Evolutionary conservation across 1,140 invertebrate species (phyloP).

Genomic region (Agraylea sexmaculata): DNA sequence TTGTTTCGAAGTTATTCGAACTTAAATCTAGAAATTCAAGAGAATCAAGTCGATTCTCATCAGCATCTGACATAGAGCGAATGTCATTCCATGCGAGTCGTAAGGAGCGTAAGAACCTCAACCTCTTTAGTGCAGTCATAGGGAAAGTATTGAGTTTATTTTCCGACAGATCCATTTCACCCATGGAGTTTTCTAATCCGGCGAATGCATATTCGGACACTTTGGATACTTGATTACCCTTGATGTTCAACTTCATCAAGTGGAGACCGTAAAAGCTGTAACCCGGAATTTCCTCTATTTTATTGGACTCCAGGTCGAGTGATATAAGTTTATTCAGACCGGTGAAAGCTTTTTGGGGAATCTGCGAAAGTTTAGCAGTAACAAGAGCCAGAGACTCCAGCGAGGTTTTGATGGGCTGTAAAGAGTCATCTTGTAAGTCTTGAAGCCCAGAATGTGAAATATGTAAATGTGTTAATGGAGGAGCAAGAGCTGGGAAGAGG

Average conservation of each 20-base stretch:
- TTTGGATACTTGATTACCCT: slow-evolving; percentile 65
- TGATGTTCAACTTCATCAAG: slow-evolving; percentile 70
- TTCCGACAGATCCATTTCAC: slow-evolving; percentile 73
- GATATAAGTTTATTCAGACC: slow-evolving; percentile 57
- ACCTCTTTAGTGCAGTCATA: slow-evolving; percentile 59
- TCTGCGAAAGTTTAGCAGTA: slow-evolving; percentile 63
- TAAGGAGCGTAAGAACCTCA: slow-evolving; percentile 60
- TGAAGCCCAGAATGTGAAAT: slow-evolving; percentile 70
- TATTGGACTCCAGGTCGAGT: slow-evolving; percentile 76
- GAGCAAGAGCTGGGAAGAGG: slow-evolving; percentile 53
- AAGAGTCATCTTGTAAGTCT: slow-evolving; percentile 60
- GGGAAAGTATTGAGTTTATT: slow-evolving; percentile 76
- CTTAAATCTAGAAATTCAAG: slow-evolving; percentile 71
- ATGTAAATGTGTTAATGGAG: slow-evolving; percentile 66
- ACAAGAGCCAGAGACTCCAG: slow-evolving; percentile 71
- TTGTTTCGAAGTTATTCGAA: slow-evolving; percentile 69
- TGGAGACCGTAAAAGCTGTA: slow-evolving; percentile 78
- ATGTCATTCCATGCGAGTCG: slow-evolving; percentile 72
- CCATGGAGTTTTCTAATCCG: slow-evolving; percentile 67
- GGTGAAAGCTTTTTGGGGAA: slow-evolving; percentile 70
- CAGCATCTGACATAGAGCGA: slow-evolving; percentile 52
- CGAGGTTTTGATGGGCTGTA: slow-evolving; percentile 56
- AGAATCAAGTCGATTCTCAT: slow-evolving; percentile 56
- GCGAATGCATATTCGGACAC: slow-evolving; percentile 76
- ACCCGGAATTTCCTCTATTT: slow-evolving; percentile 68